Percentiles rank a stretch among this genome's conserved stretches.
Conservation (phyloP, 2,888 invertebrate species). For the Iselma pallidipennis region DNA sequence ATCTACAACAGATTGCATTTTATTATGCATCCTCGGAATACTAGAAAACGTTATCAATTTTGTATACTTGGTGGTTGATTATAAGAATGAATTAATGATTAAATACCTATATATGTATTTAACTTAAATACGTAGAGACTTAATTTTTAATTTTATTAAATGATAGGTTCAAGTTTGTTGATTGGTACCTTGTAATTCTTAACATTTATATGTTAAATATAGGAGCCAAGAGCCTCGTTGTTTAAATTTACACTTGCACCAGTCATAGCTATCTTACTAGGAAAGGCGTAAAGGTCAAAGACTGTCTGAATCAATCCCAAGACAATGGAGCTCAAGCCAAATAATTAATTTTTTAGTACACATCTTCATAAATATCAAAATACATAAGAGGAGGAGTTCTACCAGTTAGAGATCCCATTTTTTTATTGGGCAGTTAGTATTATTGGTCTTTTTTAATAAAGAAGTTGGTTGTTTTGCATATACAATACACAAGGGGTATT, state of each 20-base stretch:
- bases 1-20: conserved; percentile 2
- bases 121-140: too few species aligned
- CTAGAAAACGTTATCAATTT: neutral
- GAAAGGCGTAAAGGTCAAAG: conserved; percentile 20
- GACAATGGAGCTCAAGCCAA: conserved; percentile 7
- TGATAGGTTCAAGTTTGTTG: neutral
- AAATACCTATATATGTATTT: too few species aligned
- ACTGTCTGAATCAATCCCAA: conserved; percentile 13
- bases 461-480: too few species aligned
- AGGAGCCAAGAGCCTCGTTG: conserved; percentile 4
- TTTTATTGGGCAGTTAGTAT: too few species aligned
- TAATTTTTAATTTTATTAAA: neutral
- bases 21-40: neutral
- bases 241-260: conserved; percentile 12
- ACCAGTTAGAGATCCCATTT: too few species aligned
- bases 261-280: too few species aligned
- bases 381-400: neutral
- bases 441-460: too few species aligned
- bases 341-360: conserved; percentile 6
- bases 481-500: neutral
- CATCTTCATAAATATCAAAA: neutral
- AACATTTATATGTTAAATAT: neutral
- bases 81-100: neutral
- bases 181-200: neutral
- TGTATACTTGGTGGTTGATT: neutral